Conservation (phyloP, 2,797 vertebrate genomes). For the Rhinogobio ventralis region DNA sequence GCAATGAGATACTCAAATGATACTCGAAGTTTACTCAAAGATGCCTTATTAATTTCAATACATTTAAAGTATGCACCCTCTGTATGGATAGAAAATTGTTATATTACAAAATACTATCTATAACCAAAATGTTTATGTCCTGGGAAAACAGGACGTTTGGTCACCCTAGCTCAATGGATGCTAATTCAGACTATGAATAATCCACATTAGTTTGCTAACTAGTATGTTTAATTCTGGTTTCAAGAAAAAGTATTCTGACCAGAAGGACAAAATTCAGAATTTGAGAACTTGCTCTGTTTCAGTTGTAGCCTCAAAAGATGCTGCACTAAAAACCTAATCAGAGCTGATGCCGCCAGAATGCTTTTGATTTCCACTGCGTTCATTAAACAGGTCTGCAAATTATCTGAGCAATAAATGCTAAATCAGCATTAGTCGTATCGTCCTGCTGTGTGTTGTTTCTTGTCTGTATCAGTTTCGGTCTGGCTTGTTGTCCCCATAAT, state of each 20-base stretch:
- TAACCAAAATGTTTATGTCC: too few species aligned
- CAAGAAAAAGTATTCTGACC: too few species aligned
- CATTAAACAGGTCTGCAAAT: neutral
- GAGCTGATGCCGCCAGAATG: neutral
- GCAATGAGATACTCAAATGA: too few species aligned
- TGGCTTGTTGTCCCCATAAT: neutral
- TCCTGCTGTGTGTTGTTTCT: slow-evolving; percentile 3
- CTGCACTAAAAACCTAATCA: neutral
- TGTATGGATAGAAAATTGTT: too few species aligned
- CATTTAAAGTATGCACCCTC: too few species aligned
- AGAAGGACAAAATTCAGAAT: neutral
- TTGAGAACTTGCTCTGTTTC: neutral
- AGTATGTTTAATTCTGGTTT: neutral
- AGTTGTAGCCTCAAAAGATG: neutral
- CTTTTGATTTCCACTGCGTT: neutral
- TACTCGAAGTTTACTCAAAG: too few species aligned
- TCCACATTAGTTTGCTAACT: neutral
- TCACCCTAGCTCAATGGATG: neutral
- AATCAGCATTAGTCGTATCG: neutral
- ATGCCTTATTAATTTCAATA: too few species aligned
- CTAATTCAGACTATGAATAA: neutral
- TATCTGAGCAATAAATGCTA: slow-evolving; percentile 3
- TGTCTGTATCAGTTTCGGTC: slow-evolving; percentile 11
- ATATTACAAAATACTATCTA: too few species aligned
- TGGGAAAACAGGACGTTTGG: too few species aligned